Percentiles rank a stretch among this genome's conserved stretches.
These are phyloP conservation scores for Urocolius indicus DNA, from an alignment of 2,113 vertebrate genomes.

Conservation along the genomic window DNA sequence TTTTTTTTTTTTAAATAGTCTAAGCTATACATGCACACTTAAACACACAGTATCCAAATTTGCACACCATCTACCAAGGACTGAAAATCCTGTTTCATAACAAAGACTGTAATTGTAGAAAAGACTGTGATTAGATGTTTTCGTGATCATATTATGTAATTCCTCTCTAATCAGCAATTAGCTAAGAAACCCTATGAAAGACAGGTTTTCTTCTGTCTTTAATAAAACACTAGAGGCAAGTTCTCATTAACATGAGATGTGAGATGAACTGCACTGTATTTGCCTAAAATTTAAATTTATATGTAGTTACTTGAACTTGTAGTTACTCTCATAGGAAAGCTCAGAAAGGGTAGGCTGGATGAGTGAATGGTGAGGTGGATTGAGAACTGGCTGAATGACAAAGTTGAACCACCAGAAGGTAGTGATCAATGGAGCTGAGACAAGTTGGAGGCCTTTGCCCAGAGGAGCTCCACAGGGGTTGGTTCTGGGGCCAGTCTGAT, in stretches of 20 bases:
- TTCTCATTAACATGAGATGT: not conserved
- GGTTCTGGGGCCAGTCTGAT: too few species aligned
- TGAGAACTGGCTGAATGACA: too few species aligned
- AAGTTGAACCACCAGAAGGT: too few species aligned
- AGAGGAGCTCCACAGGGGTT: too few species aligned
- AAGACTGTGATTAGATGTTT: not conserved
- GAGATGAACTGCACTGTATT: not conserved
- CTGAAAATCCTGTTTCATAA: not conserved
- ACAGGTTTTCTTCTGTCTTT: not conserved
- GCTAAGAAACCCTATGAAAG: not conserved
- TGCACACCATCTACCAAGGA: not conserved
- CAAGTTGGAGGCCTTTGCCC: too few species aligned
- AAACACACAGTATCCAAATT: not conserved
- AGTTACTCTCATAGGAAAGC: too few species aligned
- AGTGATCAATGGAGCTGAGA: too few species aligned
- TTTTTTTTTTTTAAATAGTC: not conserved
- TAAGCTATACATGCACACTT: not conserved
- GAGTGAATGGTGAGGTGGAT: too few species aligned
- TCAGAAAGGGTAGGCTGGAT: too few species aligned
- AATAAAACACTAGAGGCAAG: not conserved
- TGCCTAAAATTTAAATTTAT: not conserved
- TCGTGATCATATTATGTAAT: not conserved
- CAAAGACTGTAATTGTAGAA: not conserved
- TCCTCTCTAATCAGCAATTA: slow-evolving; percentile 15
- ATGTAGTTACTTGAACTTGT: not conserved